phyloP scores from a whole-genome alignment of 1,140 invertebrate species.

The Drosophila dunni region DNA sequence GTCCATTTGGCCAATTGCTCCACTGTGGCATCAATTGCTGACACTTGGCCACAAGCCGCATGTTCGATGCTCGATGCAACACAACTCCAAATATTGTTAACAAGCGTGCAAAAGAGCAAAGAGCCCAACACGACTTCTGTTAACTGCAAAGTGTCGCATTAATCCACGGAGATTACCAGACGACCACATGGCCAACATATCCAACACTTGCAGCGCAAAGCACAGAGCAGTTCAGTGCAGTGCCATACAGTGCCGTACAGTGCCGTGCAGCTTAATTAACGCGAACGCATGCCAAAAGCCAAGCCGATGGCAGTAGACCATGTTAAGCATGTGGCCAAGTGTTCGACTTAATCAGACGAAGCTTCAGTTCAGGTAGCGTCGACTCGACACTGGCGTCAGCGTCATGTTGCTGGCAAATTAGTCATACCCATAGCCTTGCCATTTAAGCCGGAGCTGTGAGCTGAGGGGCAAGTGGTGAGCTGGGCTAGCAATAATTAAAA shows the following conservation, averaged over 20 bases:
- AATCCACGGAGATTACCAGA: conserved; percentile 78
- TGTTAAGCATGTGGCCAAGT: conserved; percentile 54
- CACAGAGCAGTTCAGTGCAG: conserved; percentile 11
- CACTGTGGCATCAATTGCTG: conserved; percentile 49
- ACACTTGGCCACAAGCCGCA: conserved; percentile 65
- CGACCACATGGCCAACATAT: conserved; percentile 50
- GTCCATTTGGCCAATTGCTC: conserved; percentile 42
- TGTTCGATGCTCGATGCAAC: conserved; percentile 58
- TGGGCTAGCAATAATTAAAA: conserved; percentile 69
- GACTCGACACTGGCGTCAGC: conserved; percentile 47
- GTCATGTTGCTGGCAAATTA: conserved; percentile 81
- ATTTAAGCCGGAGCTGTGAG: neutral
- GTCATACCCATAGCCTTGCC: conserved; percentile 47
- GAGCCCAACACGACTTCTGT: conserved; percentile 65
- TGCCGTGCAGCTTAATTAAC: conserved; percentile 73
- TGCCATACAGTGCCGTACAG: neutral
- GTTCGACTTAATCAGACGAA: conserved; percentile 74
- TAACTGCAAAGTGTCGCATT: conserved; percentile 68
- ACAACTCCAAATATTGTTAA: conserved; percentile 78
- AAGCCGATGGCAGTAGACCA: conserved; percentile 44
- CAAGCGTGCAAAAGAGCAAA: conserved; percentile 76
- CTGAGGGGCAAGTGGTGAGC: neutral
- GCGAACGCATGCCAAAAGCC: conserved; percentile 74
- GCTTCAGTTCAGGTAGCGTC: conserved; percentile 8
- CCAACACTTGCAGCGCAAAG: neutral